Base-by-base conservation (phyloP, 2,888 invertebrate genomes). In the Rhopalosiphum nymphaeae region DNA sequence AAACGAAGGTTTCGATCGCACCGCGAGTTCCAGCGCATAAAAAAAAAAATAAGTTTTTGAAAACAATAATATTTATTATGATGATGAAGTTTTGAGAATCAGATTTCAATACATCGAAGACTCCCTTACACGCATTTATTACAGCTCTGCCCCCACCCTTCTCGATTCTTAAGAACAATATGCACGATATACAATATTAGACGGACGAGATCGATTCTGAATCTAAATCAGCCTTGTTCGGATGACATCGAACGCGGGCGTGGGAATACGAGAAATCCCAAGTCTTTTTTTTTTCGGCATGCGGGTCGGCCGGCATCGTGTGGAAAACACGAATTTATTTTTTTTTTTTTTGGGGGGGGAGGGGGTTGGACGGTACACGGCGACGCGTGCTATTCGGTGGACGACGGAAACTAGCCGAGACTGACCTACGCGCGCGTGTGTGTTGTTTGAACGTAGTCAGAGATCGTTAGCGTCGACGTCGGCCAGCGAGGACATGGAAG, bases 381-480 rank as follows among this genome's bases (percentile, higher is more conserved):
- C 29, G 29, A 78, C 36, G 36, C 21, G 78, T 42, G 56, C 42
- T 56, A 56, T 57, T 89, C 95, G 87, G 42, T 29, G n/a, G 85
- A 85, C 84, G 56, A 44, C 42, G 26, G 56, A 49, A 21, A 21
- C 25, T 21, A 21, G 49, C 21, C 21, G 46, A 29, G 29, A 46
- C 44, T 44, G 44, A 44, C 44, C 44, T 44, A 85, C 46, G 29
- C 42, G 56, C 44, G 46, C 10, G 21, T 10, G 56, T 96, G 57
- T 57, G 96, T 13, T 96, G 96, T 95, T 97, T 97, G 94, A 96
- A 97, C 29, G 26, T 36, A 96, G 94, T 44, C 90, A 94, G 86
- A 86, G 94, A 91, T 95, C 95, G 90, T 94, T 94, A 85, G 94
- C 95, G 57, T 94, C 88, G 86, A 94, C 94, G 90, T 88, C 93